A percentile compares a stretch with the other conserved stretches of the same genome.
Conservation (phyloP, 2,113 vertebrate species). For the Cochlearius cochlearius region DNA sequence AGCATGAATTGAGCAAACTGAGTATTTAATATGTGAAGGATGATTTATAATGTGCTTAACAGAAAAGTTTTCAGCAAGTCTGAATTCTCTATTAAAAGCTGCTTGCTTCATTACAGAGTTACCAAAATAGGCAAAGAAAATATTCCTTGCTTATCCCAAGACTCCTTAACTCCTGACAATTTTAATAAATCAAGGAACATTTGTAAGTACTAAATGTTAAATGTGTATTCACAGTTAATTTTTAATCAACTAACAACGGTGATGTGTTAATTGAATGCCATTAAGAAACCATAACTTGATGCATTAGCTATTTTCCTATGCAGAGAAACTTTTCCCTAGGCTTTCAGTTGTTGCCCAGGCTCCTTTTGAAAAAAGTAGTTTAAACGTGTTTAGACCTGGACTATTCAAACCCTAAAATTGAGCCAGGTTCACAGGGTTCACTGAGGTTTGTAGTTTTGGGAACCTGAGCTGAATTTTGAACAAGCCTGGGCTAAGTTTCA, state of each 20-base stretch:
- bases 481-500: not conserved
- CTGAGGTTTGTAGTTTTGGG: not conserved
- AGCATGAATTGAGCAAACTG: not conserved
- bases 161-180: slow-evolving; percentile 72
- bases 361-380: slow-evolving; percentile 35
- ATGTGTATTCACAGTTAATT: slow-evolving; percentile 79
- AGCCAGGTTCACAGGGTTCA: slow-evolving; percentile 25
- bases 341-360: slow-evolving; percentile 62
- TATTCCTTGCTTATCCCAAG: slow-evolving; percentile 71
- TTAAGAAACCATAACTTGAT: slow-evolving; percentile 78
- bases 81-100: slow-evolving; percentile 64
- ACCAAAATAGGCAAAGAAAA: slow-evolving; percentile 65
- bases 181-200: slow-evolving; percentile 79
- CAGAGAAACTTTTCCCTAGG: slow-evolving; percentile 70
- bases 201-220: slow-evolving; percentile 78
- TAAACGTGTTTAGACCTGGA: slow-evolving; percentile 21
- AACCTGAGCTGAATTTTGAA: slow-evolving; percentile 42
- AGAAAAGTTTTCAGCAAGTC: slow-evolving; percentile 65
- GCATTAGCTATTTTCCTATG: slow-evolving; percentile 73
- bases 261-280: slow-evolving; percentile 80
- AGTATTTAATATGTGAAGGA: slow-evolving; percentile 61
- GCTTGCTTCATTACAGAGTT: slow-evolving; percentile 50
- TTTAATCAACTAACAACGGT: slow-evolving; percentile 81
- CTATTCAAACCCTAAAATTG: slow-evolving; percentile 36
- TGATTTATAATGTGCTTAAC: slow-evolving; percentile 70